These are phyloP conservation scores for Meiosimyza platycephala DNA, from an alignment of 2,888 invertebrate genomes.

Conservation along the genomic window DNA sequence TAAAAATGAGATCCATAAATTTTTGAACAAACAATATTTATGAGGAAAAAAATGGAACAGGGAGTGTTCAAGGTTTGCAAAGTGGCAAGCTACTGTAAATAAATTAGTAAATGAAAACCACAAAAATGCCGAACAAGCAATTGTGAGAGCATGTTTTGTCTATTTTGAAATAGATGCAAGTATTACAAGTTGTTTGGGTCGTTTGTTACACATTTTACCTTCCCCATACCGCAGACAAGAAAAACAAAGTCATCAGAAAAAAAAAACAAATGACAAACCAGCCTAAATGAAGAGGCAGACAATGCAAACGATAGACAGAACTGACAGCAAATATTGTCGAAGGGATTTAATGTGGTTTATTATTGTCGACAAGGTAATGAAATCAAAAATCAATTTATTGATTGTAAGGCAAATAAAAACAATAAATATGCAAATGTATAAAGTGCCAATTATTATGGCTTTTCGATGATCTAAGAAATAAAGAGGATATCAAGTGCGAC, in stretches of 20 bases:
- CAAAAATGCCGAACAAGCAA: slow-evolving; percentile 4
- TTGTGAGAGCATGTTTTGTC: neutral
- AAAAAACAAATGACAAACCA: neutral
- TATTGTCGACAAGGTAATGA: slow-evolving; percentile 13
- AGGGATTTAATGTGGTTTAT: neutral
- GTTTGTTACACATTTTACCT: too few species aligned
- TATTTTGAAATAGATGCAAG: slow-evolving; percentile 5
- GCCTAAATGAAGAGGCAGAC: neutral
- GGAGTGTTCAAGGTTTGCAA: too few species aligned
- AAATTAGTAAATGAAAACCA: neutral
- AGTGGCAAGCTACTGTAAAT: too few species aligned
- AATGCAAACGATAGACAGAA: neutral
- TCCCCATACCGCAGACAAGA: neutral
- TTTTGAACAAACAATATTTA: too few species aligned
- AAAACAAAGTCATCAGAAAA: neutral
- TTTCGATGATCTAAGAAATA: too few species aligned
- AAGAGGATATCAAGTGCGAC: too few species aligned
- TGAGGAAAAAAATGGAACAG: too few species aligned
- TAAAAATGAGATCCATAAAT: too few species aligned
- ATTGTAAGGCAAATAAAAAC: slow-evolving; percentile 40
- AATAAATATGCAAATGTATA: neutral
- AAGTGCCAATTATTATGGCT: too few species aligned
- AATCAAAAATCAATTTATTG: slow-evolving; percentile 62
- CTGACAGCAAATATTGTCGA: neutral
- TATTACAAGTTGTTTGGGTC: neutral